Evolutionary conservation across 2,888 invertebrate genomes (phyloP), one percentile per base, ranked within the genome.

Genomic region (Cheilosia urbana): DNA sequence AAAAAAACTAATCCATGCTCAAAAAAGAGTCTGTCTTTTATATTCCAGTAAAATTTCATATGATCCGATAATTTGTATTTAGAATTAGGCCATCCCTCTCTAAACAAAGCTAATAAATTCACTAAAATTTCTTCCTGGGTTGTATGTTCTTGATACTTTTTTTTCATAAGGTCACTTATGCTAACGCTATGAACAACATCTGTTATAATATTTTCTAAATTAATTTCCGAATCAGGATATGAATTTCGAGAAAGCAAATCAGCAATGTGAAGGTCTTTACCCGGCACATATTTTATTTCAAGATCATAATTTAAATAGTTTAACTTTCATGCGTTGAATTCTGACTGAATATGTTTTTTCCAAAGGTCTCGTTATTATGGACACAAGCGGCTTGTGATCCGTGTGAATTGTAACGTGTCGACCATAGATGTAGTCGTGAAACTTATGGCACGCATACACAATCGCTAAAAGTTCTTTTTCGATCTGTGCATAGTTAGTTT

Each of bases 361-460:
- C 2, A 73, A 37, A 9, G 62, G 45, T 21, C 24, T 47, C 6
- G 30, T 73, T 21, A 87, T 34, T 30, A 83, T 53, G 40, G 51
- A 65, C 21, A 83, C 37, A 73, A 87, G 51, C 27, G 62, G 79
- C 27, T 81, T 81, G 40, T 73, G 76, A 53, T 83, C 72, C 6
- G 72, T 71, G 47, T 82, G 75, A 24, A 87, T 42, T 4, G 47
- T 72, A 7, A 82, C 27, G 21, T 75, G 51, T 19, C 57, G 55
- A 40, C 82, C 78, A 49, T 82, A 72, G 15, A 77, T 71, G 57
- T 72, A 88, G 63, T 72, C 42, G 47, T 87, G 80, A 72, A 88
- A 88, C 72, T 83, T 75, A 77, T 80, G 17, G 72, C 71, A 72
- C 72, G 27, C 6, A 27, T 27, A 27, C 27, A 27, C 27, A 27